These are phyloP conservation scores for Spheniscus mendiculus DNA, from an alignment of 2,113 vertebrate species.

Conservation along the genomic window DNA sequence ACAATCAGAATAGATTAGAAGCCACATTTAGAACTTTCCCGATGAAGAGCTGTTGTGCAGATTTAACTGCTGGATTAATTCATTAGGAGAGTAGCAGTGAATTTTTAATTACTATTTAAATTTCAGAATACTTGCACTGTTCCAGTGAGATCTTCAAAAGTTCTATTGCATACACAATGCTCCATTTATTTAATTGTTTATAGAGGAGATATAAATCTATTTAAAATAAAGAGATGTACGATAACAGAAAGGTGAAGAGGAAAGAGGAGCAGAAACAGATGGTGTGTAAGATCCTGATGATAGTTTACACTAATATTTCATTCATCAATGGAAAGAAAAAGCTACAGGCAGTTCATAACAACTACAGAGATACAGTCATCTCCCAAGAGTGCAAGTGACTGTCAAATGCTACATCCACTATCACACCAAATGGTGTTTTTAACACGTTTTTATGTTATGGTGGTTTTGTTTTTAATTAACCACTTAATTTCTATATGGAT, in stretches of 20 bases:
- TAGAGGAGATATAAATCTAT: neutral
- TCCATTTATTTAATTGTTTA: neutral
- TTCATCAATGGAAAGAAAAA: neutral
- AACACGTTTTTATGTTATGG: neutral
- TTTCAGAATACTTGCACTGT: neutral
- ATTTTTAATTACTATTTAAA: neutral
- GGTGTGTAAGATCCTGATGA: neutral
- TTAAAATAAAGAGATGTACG: neutral
- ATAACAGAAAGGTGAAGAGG: neutral
- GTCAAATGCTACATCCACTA: neutral
- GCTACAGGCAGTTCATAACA: neutral
- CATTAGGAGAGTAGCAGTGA: neutral
- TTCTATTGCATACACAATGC: neutral
- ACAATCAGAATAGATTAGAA: neutral
- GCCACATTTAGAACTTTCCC: neutral
- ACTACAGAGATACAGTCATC: neutral
- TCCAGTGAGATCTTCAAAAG: neutral
- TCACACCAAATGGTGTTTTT: neutral
- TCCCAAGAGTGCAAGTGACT: neutral
- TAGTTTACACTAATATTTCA: neutral
- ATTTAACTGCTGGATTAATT: slow-evolving; percentile 1
- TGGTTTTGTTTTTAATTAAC: neutral
- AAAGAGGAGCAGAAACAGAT: neutral
- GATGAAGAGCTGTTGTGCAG: neutral
- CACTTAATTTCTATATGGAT: neutral